Evolutionary conservation across 2,888 invertebrate species (phyloP).

Genomic region (Malthinus flaveolus): DNA sequence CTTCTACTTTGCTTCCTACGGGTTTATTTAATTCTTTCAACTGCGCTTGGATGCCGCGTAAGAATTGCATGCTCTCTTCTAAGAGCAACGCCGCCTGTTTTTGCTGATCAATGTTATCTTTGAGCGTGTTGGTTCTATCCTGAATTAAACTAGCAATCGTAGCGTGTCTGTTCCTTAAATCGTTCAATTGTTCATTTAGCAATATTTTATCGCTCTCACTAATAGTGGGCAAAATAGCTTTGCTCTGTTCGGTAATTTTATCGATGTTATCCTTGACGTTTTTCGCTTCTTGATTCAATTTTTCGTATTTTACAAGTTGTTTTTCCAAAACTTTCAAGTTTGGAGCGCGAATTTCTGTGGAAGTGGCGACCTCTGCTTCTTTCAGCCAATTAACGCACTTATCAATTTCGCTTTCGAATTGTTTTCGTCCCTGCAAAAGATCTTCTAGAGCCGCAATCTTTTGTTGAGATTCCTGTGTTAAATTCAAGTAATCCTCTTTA

Average conservation of each 20-base stretch:
- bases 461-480: constrained; percentile 74
- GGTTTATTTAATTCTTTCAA: constrained; percentile 83
- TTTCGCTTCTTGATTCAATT: constrained; percentile 74
- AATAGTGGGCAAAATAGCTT: constrained; percentile 76
- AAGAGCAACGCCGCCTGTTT: constrained; percentile 80
- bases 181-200: constrained; percentile 78
- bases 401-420: constrained; percentile 80
- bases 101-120: constrained; percentile 79
- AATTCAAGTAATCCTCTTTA: constrained; percentile 69
- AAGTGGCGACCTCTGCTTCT: constrained; percentile 85
- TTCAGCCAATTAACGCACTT: constrained; percentile 87
- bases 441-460: constrained; percentile 73
- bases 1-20: constrained; percentile 84
- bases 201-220: constrained; percentile 85
- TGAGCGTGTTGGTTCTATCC: constrained; percentile 73
- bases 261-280: constrained; percentile 72
- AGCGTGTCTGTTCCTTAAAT: constrained; percentile 76
- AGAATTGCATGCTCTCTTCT: constrained; percentile 77
- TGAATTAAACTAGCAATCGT: constrained; percentile 74
- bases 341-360: constrained; percentile 77
- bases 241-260: constrained; percentile 77
- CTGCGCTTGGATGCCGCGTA: constrained; percentile 81
- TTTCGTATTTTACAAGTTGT: constrained; percentile 83
- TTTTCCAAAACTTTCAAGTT: constrained; percentile 84
- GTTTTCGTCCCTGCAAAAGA: constrained; percentile 74